These are phyloP conservation scores for Tor tambroides DNA, from an alignment of 2,113 vertebrate species.

Conservation along the genomic window DNA sequence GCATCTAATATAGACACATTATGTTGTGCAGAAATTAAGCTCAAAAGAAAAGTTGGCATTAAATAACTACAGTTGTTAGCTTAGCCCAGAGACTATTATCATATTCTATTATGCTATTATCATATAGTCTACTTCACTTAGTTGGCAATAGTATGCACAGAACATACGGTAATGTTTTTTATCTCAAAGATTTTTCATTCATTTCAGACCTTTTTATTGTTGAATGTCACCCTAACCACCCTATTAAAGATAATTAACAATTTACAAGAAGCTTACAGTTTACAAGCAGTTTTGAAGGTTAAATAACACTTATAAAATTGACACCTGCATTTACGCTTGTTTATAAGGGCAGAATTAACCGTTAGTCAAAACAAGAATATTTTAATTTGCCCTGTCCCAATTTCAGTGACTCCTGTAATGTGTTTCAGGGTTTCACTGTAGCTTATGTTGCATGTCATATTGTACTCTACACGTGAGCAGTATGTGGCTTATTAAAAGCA, in stretches of 20 bases:
- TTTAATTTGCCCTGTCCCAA: background rate
- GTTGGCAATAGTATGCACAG: background rate
- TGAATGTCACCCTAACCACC: constrained; percentile 2
- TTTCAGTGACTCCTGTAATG: background rate
- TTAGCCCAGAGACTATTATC: background rate
- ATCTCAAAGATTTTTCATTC: background rate
- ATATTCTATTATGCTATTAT: too few species aligned
- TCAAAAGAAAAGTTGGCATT: background rate
- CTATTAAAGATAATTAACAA: background rate
- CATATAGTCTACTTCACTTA: background rate
- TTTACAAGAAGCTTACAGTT: background rate
- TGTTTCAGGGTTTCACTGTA: constrained; percentile 1
- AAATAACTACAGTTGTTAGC: background rate
- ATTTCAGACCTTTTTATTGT: background rate
- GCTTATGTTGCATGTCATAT: background rate
- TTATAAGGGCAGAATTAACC: background rate
- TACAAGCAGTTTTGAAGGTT: background rate
- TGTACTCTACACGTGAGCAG: constrained; percentile 20
- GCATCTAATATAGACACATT: background rate
- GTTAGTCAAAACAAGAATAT: background rate
- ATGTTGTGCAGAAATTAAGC: background rate
- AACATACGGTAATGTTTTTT: background rate
- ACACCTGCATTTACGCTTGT: background rate
- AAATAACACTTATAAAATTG: background rate
- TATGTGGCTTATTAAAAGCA: constrained; percentile 6